Conservation (phyloP, 2,797 vertebrate genomes). For the Coendou prehensilis region DNA sequence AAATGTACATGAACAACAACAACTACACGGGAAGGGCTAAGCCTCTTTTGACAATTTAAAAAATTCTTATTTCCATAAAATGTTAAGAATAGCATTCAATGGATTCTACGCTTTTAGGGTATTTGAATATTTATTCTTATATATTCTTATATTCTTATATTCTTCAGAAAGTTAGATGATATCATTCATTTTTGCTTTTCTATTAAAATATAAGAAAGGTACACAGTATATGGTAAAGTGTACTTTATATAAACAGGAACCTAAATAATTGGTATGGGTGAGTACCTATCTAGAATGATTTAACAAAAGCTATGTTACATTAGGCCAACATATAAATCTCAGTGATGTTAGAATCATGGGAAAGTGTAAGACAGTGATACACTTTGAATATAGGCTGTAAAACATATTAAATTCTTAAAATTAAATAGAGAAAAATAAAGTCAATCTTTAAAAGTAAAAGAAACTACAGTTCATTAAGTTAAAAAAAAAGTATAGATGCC, state of each 20-base stretch:
- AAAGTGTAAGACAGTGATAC: not conserved
- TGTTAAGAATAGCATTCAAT: not conserved
- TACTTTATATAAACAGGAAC: not conserved
- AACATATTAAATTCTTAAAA: slow-evolving; percentile 22
- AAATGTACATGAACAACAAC: slow-evolving; percentile 67
- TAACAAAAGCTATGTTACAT: not conserved
- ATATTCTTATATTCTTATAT: too few species aligned
- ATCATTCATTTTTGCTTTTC: not conserved
- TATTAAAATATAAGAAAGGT: not conserved
- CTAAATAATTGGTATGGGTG: not conserved
- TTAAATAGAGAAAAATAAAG: slow-evolving; percentile 5
- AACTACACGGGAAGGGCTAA: not conserved
- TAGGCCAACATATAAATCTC: not conserved
- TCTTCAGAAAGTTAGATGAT: not conserved
- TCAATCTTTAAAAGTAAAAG: not conserved
- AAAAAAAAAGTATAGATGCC: not conserved
- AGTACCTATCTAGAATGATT: not conserved
- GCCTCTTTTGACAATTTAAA: not conserved
- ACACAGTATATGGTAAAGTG: not conserved
- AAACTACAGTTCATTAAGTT: not conserved
- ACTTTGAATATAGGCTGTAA: not conserved
- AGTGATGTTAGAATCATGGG: not conserved
- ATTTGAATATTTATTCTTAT: not conserved
- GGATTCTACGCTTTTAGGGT: not conserved
- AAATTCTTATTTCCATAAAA: not conserved